Evolutionary conservation across 2,797 vertebrate genomes (phyloP).

Genomic region (Vespertilio murinus): DNA sequence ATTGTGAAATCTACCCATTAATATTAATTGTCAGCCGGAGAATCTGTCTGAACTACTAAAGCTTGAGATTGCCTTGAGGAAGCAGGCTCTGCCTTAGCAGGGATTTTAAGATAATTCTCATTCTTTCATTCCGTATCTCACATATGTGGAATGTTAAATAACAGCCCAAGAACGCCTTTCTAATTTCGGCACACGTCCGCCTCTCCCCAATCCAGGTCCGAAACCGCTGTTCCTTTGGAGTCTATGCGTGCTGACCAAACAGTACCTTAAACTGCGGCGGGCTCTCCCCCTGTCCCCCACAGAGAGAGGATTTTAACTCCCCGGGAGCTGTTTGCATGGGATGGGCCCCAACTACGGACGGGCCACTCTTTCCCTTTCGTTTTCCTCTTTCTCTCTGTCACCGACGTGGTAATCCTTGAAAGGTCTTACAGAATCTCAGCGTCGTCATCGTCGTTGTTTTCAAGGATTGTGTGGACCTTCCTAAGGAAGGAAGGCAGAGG

Average conservation of each 20-base stretch:
- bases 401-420: constrained; percentile 66
- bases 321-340: constrained; percentile 43
- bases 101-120: constrained; percentile 93
- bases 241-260: constrained; percentile 80
- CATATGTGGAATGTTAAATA: constrained; percentile 87
- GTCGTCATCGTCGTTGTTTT: background rate
- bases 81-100: constrained; percentile 89
- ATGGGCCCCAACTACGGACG: background rate
- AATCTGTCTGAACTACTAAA: constrained; percentile 92
- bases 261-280: constrained; percentile 74
- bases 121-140: constrained; percentile 84
- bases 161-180: constrained; percentile 74
- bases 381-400: constrained; percentile 47
- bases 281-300: background rate
- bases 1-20: constrained; percentile 94
- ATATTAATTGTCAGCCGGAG: constrained; percentile 94
- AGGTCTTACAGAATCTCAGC: constrained; percentile 51
- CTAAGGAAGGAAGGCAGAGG: background rate
- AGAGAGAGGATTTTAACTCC: constrained; percentile 57
- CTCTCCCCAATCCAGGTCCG: constrained; percentile 77
- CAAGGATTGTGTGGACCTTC: background rate
- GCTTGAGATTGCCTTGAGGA: constrained; percentile 91
- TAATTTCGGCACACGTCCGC: constrained; percentile 67
- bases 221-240: constrained; percentile 74
- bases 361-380: constrained; percentile 50